These are phyloP conservation scores for Puntigrus tetrazona DNA, from an alignment of 2,113 vertebrate species.

Conservation along the genomic window DNA sequence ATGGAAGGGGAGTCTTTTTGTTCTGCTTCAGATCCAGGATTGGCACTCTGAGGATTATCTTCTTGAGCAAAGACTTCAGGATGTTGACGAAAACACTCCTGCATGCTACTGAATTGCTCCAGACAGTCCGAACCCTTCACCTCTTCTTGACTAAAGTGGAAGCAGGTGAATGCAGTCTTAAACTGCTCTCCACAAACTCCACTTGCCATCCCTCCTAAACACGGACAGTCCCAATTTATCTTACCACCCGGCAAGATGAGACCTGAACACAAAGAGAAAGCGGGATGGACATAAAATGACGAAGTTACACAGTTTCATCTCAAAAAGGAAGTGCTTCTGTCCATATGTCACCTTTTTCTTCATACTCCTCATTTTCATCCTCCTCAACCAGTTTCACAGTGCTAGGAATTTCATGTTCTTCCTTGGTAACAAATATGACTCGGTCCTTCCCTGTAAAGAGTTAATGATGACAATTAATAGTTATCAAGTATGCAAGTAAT, in stretches of 20 bases:
- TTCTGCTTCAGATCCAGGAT: not conserved
- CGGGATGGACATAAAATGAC: not conserved
- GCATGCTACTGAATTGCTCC: slow-evolving; percentile 82
- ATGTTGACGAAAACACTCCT: slow-evolving; percentile 83
- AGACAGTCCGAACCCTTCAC: slow-evolving; percentile 84
- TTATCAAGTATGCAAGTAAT: not conserved
- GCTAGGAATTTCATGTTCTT: slow-evolving; percentile 4
- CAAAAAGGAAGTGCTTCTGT: not conserved
- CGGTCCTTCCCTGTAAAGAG: slow-evolving; percentile 13
- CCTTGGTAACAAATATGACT: slow-evolving; percentile 20
- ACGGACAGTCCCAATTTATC: slow-evolving; percentile 86
- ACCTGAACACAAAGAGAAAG: slow-evolving; percentile 61
- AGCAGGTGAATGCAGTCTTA: slow-evolving; percentile 84
- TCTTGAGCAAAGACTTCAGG: slow-evolving; percentile 82
- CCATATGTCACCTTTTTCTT: not conserved
- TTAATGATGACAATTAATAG: not conserved
- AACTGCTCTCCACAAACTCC: slow-evolving; percentile 85
- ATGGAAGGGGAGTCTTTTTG: slow-evolving; percentile 47
- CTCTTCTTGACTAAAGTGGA: slow-evolving; percentile 82
- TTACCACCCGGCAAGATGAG: slow-evolving; percentile 82
- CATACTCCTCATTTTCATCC: not conserved
- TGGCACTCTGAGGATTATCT: slow-evolving; percentile 62
- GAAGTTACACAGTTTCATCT: not conserved
- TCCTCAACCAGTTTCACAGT: not conserved
- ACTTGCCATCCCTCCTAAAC: slow-evolving; percentile 85